Evolutionary conservation across 2,113 vertebrate genomes (phyloP).

Genomic region (Scortum barcoo): DNA sequence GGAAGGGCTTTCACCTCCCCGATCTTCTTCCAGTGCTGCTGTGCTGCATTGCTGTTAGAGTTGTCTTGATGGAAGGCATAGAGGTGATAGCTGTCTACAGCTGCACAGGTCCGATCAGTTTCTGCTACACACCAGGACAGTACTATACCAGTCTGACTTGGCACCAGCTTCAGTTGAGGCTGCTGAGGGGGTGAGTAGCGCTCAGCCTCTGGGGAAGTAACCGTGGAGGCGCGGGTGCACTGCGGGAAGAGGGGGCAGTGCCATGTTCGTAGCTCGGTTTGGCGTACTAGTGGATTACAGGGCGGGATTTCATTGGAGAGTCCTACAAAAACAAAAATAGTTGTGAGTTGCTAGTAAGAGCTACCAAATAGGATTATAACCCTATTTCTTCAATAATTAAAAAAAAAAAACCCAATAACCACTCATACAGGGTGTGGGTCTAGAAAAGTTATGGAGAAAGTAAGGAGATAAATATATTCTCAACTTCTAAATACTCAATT

Average conservation of each 20-base stretch:
- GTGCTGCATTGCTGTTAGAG: conserved; percentile 80
- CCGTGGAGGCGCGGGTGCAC: conserved; percentile 82
- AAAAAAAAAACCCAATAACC: not conserved
- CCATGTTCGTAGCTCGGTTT: conserved; percentile 36
- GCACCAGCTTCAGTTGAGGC: conserved; percentile 92
- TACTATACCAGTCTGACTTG: conserved; percentile 97
- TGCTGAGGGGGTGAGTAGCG: conserved; percentile 89
- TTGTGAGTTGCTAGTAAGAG: not conserved
- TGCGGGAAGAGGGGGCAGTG: conserved; percentile 79
- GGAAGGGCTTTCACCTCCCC: conserved; percentile 98
- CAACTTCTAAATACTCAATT: not conserved
- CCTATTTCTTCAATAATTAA: not conserved
- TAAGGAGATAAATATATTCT: not conserved
- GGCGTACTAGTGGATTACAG: conserved; percentile 57
- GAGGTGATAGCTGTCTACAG: conserved; percentile 97
- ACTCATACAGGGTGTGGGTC: not conserved
- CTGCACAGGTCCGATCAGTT: conserved; percentile 92
- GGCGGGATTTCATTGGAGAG: conserved; percentile 70
- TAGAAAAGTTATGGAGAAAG: not conserved
- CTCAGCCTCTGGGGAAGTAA: conserved; percentile 86
- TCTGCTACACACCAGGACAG: conserved; percentile 97
- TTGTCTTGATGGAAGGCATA: conserved; percentile 92
- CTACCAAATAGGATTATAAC: not conserved
- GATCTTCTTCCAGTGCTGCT: conserved; percentile 96
- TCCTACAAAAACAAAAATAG: conserved; percentile 67